Evolutionary conservation across 2,113 vertebrate species (phyloP), one percentile per base, ranked within the genome.

Genomic region (Neopipo cinnamomea): DNA sequence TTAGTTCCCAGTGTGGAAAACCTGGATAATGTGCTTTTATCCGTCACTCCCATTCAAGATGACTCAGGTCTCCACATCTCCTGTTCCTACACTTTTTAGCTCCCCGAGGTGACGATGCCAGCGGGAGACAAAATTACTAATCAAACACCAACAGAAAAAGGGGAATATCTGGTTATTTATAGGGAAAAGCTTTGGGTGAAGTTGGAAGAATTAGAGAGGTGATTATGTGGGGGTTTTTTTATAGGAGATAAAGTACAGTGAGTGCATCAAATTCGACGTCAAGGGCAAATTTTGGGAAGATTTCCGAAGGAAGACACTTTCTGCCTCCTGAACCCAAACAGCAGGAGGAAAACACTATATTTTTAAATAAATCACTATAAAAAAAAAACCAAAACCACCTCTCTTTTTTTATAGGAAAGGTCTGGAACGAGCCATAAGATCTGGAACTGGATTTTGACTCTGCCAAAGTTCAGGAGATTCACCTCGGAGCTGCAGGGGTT

Each of bases 391-490:
- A 16, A 42, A 44, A 18, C 2, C 12, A 58, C 5, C 11, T 44
- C 13, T 63, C 3, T n/a, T 55, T 42, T 42, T 42, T n/a, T 74
- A 24, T 5, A 21, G 70, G 41, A 85, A 67, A 85, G 33, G 4
- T 6, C 8, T 33, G 76, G 39, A 86, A 93, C 0, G 39, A 80
- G 49, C 39, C 62, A 31, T 6, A 22, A 88, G 83, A 79, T 16
- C 75, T 80, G 84, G 62, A 86, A 49, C 25, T 80, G 87, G 68
- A 21, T 90, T 92, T 82, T n/a, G n/a, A 44, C 44, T 68, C 49
- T 61, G 37, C 33, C 10, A 3, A 20, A 61, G 21, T 12, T 50
- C 19, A 50, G 0, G 1, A 72, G 66, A 33, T 72, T 79, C 8
- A 30, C 31, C 61, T 39, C 31, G 44, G 61, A 73, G 44, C 0